Base-by-base conservation (phyloP, 2,888 invertebrate species). In the Heteromurus nitidus region DNA sequence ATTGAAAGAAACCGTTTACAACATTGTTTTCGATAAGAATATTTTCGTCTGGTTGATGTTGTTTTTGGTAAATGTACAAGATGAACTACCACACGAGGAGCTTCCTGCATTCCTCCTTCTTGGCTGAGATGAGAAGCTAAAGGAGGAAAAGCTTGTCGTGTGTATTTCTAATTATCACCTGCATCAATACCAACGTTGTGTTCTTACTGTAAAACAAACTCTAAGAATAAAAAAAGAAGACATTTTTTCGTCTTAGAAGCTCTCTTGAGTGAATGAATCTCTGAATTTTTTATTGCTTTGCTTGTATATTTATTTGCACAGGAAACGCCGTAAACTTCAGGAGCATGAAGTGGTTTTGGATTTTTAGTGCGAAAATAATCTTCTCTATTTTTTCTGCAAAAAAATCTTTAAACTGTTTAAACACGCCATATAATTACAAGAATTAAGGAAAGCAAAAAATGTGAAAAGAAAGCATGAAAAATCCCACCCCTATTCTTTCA, bases 121-220 rank as follows among this genome's bases (percentile, higher is more conserved):
- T 62, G 62, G 62, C 31, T n/a, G 62, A 62, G 30, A 30, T 30
- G 30, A 24, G 13, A 36, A 9, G 9, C 36, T 9, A 36, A 36
- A 36, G 9, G 36, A 55, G 20, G 7, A 22, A 16, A 16, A 22
- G 55, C 20, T 55, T 55, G 20, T 55, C 55, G 55, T 55, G 55
- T 55, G 55, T 55, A 22, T 55, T 55, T 55, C 3, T 55, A 55
- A 55, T 55, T 55, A 55, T 55, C 55, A 55, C 55, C 55, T 55
- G 55, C 55, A 20, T 24, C n/a, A n/a, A n/a, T n/a, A n/a, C n/a
- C n/a, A n/a, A 55, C 55, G 24, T 55, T n/a, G 7, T 11, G 16
- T 11, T n/a, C n/a, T 13, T 47, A 47, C 47, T 5, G 47, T 16
- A 47, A 47, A n/a, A 47, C n/a, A 5, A n/a, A n/a, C n/a, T n/a